Evolutionary conservation across 2,113 vertebrate genomes (phyloP).

Genomic region (Euleptes europaea): DNA sequence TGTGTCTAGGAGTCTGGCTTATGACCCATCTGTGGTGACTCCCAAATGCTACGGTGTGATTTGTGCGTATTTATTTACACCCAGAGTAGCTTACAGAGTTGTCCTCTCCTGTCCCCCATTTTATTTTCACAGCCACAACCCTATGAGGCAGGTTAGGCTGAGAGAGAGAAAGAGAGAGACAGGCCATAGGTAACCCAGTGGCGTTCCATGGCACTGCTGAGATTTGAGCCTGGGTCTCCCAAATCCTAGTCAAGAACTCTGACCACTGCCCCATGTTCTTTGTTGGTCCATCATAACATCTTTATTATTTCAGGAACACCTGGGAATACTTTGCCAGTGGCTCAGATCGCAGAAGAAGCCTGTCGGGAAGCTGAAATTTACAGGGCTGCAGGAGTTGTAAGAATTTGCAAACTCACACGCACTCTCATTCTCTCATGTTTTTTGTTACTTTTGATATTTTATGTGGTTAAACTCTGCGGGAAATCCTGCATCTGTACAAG

Average conservation of each 20-base stretch:
- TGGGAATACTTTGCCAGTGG: constrained; percentile 68
- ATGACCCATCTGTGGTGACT: background rate
- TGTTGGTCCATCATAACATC: background rate
- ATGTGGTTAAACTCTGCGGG: background rate
- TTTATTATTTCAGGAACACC: constrained; percentile 77
- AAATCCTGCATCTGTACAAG: background rate
- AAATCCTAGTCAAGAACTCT: too few relatives aligned
- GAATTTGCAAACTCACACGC: constrained; percentile 23
- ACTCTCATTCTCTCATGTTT: background rate
- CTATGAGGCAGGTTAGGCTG: too few relatives aligned
- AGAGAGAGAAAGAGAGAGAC: too few relatives aligned
- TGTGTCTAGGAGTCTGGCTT: background rate
- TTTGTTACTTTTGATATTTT: background rate
- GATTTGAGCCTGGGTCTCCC: too few relatives aligned
- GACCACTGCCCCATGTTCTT: too few relatives aligned
- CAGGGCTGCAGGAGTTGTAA: constrained; percentile 80
- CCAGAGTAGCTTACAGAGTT: too few relatives aligned
- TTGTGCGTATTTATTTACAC: background rate
- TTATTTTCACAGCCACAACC: too few relatives aligned
- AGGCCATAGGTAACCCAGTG: too few relatives aligned
- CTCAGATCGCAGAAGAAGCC: constrained; percentile 78
- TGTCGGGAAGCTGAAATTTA: constrained; percentile 83
- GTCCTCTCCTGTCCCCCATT: too few relatives aligned
- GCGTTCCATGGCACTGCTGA: too few relatives aligned
- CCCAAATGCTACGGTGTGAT: background rate